Percentiles rank a stretch among this genome's conserved stretches.
These are phyloP conservation scores for Anthopleura xanthogrammica DNA, from an alignment of 92 coral and sea anemone species.

Conservation along the genomic window DNA sequence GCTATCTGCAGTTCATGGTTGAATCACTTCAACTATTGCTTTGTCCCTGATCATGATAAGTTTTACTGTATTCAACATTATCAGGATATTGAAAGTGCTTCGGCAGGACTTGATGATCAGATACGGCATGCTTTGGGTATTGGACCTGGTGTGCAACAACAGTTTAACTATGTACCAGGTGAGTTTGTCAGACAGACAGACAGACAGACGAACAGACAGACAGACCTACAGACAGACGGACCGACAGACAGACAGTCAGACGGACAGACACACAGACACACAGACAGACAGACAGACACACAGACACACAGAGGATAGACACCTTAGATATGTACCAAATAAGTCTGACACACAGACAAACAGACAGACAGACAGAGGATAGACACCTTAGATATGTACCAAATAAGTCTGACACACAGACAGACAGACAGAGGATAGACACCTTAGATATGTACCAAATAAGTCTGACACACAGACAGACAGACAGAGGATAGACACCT, in stretches of 20 bases:
- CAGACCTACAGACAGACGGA: neutral
- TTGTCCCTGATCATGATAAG: conserved; percentile 92
- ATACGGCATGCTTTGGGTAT: conserved; percentile 72
- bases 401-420: conserved; percentile 37
- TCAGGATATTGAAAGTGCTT: conserved; percentile 87
- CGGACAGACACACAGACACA: neutral
- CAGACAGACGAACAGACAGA: neutral
- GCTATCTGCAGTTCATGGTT: conserved; percentile 84
- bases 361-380: neutral
- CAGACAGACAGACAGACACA: neutral
- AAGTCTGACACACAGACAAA: neutral
- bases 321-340: too few species aligned
- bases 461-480: neutral
- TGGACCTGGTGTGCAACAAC: conserved; percentile 93
- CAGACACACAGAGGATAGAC: neutral
- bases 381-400: conserved; percentile 54
- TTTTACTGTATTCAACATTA: conserved; percentile 92
- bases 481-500: neutral
- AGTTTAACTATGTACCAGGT: conserved; percentile 82
- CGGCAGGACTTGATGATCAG: conserved; percentile 75
- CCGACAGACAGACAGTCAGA: neutral
- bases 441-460: too few species aligned
- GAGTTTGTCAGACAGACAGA: conserved; percentile 8
- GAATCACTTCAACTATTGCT: conserved; percentile 93
- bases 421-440: neutral